Conservation (phyloP, 2,113 vertebrate genomes). For the Brachyhypopomus gauderio region DNA sequence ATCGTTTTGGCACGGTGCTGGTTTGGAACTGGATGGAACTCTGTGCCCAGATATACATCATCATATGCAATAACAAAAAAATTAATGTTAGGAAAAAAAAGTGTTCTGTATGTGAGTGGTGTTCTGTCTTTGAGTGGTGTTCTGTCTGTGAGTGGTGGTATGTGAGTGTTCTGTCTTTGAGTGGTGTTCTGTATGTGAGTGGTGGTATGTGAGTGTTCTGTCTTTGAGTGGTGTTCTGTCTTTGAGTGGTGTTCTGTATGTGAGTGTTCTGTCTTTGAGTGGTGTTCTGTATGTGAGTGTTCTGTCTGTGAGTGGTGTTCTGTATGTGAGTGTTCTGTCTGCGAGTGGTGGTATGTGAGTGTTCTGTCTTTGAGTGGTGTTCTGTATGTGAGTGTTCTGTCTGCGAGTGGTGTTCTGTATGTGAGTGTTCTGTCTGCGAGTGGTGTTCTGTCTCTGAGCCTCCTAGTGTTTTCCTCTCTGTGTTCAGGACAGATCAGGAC, state of each 20-base stretch:
- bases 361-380: not conserved
- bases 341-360: too few species aligned
- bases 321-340: not conserved
- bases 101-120: not conserved
- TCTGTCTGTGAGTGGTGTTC: not conserved
- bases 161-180: not conserved
- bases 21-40: conserved; percentile 11
- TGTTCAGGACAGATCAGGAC: conserved; percentile 90
- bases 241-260: not conserved
- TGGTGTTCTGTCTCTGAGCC: not conserved
- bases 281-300: too few species aligned
- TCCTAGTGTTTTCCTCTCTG: conserved; percentile 18
- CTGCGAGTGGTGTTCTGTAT: too few species aligned
- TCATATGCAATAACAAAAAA: conserved; percentile 23
- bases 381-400: too few species aligned
- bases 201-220: too few species aligned
- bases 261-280: not conserved
- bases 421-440: not conserved
- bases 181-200: not conserved
- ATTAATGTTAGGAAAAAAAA: not conserved
- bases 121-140: not conserved
- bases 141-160: not conserved
- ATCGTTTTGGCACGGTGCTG: not conserved
- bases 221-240: not conserved
- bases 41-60: not conserved